These are phyloP conservation scores for Potorous gilbertii DNA, from an alignment of 2,797 vertebrate genomes.

Conservation along the genomic window DNA sequence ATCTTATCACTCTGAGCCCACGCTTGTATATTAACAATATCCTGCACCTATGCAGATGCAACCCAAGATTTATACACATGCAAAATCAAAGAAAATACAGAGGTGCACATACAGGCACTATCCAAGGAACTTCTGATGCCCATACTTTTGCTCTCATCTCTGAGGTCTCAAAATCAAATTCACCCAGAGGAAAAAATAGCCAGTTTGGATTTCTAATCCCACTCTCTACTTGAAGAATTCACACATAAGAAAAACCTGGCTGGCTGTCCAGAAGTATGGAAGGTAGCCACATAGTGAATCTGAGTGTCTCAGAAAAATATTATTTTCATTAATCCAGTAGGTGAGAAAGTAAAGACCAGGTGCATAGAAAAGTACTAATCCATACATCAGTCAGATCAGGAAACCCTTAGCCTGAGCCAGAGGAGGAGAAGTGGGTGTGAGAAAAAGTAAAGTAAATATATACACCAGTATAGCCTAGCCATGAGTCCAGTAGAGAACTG, in stretches of 20 bases:
- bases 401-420: background rate
- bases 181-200: background rate
- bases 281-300: background rate
- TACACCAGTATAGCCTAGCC: background rate
- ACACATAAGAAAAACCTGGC: background rate
- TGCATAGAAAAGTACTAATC: background rate
- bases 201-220: background rate
- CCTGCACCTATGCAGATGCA: background rate
- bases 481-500: too few species aligned
- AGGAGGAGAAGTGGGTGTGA: background rate
- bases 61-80: background rate
- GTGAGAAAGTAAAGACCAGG: background rate
- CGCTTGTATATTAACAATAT: background rate
- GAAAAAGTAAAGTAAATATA: background rate
- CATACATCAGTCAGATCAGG: rapidly evolving
- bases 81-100: background rate
- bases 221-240: background rate
- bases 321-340: background rate
- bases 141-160: background rate
- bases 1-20: background rate
- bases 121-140: background rate
- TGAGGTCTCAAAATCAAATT: background rate
- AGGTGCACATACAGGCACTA: background rate
- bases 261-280: background rate
- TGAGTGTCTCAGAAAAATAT: background rate